These are phyloP conservation scores for Ecliptopera silaceata DNA, from an alignment of 2,888 invertebrate genomes.

Conservation along the genomic window DNA sequence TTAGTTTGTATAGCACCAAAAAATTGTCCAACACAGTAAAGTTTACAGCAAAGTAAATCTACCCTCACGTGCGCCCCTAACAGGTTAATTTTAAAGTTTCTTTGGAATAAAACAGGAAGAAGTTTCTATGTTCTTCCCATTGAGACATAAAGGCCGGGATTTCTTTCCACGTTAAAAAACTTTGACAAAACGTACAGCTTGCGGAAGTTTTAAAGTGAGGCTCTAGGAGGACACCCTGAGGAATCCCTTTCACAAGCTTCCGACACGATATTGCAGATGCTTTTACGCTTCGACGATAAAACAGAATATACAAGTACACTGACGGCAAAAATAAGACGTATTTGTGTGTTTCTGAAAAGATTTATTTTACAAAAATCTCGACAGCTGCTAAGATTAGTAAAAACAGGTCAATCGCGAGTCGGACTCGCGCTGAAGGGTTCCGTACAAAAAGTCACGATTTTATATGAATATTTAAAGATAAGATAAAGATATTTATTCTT, in stretches of 20 bases:
- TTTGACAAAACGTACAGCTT: slow-evolving; percentile 39
- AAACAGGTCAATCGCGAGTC: no score
- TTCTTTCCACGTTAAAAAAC: slow-evolving; percentile 45
- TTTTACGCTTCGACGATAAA: not conserved
- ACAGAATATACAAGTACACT: no score
- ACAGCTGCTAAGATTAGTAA: no score
- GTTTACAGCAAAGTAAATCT: no score
- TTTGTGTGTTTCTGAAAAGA: no score
- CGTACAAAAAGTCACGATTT: no score
- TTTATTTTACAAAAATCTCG: no score
- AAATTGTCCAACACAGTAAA: not conserved
- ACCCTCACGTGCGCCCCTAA: slow-evolving; percentile 28
- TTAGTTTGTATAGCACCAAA: not conserved
- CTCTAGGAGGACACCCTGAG: slow-evolving; percentile 31
- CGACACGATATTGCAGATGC: not conserved
- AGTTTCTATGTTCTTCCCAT: slow-evolving; percentile 48
- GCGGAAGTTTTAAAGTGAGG: slow-evolving; percentile 35
- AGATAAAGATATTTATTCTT: no score
- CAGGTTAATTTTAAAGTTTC: slow-evolving; percentile 59
- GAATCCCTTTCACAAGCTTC: slow-evolving; percentile 1
- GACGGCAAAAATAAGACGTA: no score
- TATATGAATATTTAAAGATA: no score
- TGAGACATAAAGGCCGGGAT: slow-evolving; percentile 55
- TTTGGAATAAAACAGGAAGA: slow-evolving; percentile 41
- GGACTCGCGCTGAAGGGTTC: no score